phyloP scores from a whole-genome alignment of 2,113 vertebrate species.

The Hippocampus guttulatus region DNA sequence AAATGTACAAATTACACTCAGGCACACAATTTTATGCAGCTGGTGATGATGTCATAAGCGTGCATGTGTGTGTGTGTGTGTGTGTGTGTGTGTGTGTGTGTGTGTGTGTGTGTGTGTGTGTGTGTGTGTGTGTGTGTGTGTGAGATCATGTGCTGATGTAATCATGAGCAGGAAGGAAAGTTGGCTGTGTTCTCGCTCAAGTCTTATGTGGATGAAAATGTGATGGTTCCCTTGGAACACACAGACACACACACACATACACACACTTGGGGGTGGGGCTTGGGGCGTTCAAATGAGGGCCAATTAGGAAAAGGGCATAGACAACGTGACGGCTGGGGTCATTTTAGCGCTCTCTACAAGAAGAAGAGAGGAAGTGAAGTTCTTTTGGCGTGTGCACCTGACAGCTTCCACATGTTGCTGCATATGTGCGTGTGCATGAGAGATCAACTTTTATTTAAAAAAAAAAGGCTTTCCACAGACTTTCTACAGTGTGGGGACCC shows the following conservation, averaged over 20 bases:
- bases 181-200: slow-evolving; percentile 58
- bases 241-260: slow-evolving; percentile 14
- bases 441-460: not conserved
- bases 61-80: slow-evolving; percentile 3
- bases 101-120: slow-evolving; percentile 18
- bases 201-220: slow-evolving; percentile 52
- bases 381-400: slow-evolving; percentile 1
- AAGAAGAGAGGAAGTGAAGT: not conserved
- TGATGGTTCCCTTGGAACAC: slow-evolving; percentile 34
- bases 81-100: slow-evolving; percentile 18
- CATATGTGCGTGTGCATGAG: not conserved
- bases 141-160: slow-evolving; percentile 68
- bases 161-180: slow-evolving; percentile 64
- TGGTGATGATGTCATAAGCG: slow-evolving; percentile 64
- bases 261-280: not conserved
- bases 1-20: not conserved
- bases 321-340: slow-evolving; percentile 22
- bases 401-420: slow-evolving; percentile 2
- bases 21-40: slow-evolving; percentile 41
- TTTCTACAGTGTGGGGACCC: not conserved
- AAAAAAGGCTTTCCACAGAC: not conserved
- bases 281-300: slow-evolving; percentile 19
- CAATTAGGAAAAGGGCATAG: slow-evolving; percentile 53
- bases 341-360: slow-evolving; percentile 12
- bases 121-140: slow-evolving; percentile 10